Conservation (phyloP, 2,113 vertebrate genomes). For the Cyphomyrus plagiostoma region DNA sequence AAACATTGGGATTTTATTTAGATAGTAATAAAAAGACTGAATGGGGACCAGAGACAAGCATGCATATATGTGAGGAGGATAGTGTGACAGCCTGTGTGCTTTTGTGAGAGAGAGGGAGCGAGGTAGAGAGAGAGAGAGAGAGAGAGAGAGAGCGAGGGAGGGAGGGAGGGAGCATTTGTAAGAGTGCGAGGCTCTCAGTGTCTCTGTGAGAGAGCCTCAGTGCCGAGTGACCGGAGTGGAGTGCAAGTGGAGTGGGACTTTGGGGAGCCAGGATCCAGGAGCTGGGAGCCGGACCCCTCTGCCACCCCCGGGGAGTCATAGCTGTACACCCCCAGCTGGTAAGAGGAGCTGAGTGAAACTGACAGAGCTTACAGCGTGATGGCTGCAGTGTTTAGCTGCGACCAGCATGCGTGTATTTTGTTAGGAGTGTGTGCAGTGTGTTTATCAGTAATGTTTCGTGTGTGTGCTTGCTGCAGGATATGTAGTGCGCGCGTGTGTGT, state of each 20-base stretch:
- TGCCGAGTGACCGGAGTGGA: not conserved
- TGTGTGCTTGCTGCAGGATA: constrained; percentile 30
- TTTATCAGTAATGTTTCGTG: not conserved
- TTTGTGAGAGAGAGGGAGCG: not conserved
- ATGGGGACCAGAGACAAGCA: not conserved
- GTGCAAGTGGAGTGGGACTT: not conserved
- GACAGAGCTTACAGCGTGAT: not conserved
- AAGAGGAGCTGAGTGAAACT: not conserved
- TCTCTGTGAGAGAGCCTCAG: not conserved
- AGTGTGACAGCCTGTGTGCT: not conserved
- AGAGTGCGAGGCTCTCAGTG: not conserved
- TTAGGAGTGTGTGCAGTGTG: not conserved
- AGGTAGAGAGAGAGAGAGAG: not conserved
- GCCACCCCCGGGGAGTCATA: not conserved
- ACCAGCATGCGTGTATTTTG: not conserved
- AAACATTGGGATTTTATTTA: not conserved
- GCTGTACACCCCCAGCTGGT: not conserved
- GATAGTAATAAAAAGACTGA: not conserved
- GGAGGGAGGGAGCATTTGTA: not conserved
- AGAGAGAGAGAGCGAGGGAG: not conserved
- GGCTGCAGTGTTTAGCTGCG: not conserved
- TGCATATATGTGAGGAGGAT: not conserved
- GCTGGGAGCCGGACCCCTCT: not conserved
- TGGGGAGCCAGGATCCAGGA: not conserved
- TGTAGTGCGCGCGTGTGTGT: constrained; percentile 36